A percentile compares a stretch with the other conserved stretches of the same genome.
Evolutionary conservation across 2,797 vertebrate genomes (phyloP).

Genomic region (Vultur gryphus): DNA sequence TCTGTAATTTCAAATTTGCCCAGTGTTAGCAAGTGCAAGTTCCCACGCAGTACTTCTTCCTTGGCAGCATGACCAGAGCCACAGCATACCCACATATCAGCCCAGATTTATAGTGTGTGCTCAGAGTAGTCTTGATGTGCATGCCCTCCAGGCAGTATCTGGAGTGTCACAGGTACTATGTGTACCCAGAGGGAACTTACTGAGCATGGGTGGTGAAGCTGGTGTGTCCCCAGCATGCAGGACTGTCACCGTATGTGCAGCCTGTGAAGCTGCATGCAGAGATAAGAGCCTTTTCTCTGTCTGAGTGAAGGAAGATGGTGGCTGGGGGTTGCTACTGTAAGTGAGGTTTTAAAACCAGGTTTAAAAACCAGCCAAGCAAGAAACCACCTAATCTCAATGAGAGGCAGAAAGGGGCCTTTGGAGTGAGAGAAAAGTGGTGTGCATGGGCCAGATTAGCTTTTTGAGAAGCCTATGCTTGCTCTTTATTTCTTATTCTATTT

Average conservation of each 20-base stretch:
- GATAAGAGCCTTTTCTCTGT: neutral
- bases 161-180: neutral
- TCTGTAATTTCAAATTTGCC: neutral
- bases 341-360: neutral
- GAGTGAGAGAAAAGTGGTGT: neutral
- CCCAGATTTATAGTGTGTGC: neutral
- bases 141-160: neutral
- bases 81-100: neutral
- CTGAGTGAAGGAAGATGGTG: neutral
- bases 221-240: too few species aligned
- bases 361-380: neutral
- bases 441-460: neutral
- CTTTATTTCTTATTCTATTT: neutral
- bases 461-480: neutral
- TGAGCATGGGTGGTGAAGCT: neutral
- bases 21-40: neutral
- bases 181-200: neutral
- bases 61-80: neutral
- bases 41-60: neutral
- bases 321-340: neutral
- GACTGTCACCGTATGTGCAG: fast-evolving
- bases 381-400: neutral
- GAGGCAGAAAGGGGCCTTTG: neutral
- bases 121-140: neutral
- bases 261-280: neutral